phyloP scores from a whole-genome alignment of 1,140 invertebrate genomes.

The Zaprionus davidi region DNA sequence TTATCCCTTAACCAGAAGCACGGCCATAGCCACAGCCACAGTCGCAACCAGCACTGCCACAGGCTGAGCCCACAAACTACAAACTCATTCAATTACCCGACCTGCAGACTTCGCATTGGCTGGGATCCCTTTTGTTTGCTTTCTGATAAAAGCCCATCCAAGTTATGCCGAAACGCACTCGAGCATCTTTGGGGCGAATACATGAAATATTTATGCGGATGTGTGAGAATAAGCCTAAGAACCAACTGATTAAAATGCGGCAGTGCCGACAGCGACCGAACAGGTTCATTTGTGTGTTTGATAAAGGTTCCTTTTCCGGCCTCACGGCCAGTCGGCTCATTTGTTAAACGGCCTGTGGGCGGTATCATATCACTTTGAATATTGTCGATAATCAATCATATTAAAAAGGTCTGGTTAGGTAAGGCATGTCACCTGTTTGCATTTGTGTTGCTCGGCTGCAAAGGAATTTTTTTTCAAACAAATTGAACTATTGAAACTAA shows the following conservation, averaged over 20 bases:
- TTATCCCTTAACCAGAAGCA: slow-evolving; percentile 31
- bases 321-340: slow-evolving; percentile 49
- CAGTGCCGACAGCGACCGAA: slow-evolving; percentile 33
- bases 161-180: slow-evolving; percentile 45
- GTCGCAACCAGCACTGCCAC: not conserved
- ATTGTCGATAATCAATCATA: slow-evolving; percentile 75
- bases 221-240: slow-evolving; percentile 41
- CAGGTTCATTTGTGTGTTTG: slow-evolving; percentile 62
- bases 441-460: not conserved
- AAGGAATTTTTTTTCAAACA: not conserved
- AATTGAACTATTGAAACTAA: not conserved
- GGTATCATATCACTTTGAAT: slow-evolving; percentile 35
- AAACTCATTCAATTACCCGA: slow-evolving; percentile 32
- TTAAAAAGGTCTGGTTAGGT: slow-evolving; percentile 37
- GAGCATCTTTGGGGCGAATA: slow-evolving; percentile 46
- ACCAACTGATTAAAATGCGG: slow-evolving; percentile 69
- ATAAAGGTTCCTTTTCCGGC: not conserved
- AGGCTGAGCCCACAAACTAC: slow-evolving; percentile 29
- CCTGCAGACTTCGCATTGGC: slow-evolving; percentile 16
- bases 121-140: slow-evolving; percentile 34
- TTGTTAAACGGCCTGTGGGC: slow-evolving; percentile 72
- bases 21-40: not conserved
- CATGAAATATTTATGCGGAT: slow-evolving; percentile 78
- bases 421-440: not conserved
- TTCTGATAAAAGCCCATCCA: slow-evolving; percentile 38